Conservation (phyloP, 92 coral and sea anemone genomes). For the Phenganax stokvisi region DNA sequence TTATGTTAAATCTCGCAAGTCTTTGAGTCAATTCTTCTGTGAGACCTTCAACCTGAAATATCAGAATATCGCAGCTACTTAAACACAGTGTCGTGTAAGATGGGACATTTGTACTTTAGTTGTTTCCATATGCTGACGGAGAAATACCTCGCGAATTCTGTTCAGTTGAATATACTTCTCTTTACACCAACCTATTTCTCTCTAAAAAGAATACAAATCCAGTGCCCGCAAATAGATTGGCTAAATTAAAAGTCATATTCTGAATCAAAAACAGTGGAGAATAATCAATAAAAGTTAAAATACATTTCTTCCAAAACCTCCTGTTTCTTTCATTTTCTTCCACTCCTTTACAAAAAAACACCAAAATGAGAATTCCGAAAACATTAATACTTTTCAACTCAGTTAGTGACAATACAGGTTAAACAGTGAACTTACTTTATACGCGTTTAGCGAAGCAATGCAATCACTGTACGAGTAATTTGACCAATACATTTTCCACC, state of each 20-base stretch:
- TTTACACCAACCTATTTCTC: constrained; percentile 73
- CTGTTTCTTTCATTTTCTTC: constrained; percentile 48
- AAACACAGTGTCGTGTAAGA: not conserved
- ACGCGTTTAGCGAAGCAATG: constrained; percentile 69
- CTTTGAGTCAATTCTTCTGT: constrained; percentile 69
- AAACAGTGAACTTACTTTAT: constrained; percentile 46
- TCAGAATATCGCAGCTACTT: not conserved
- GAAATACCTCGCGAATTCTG: constrained; percentile 74
- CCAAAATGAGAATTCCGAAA: not conserved
- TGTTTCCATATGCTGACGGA: not conserved
- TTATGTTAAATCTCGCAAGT: constrained; percentile 65
- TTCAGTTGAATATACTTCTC: constrained; percentile 61
- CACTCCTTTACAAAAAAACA: constrained; percentile 47
- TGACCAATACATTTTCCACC: constrained; percentile 82
- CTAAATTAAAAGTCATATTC: not conserved
- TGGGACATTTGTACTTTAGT: not conserved
- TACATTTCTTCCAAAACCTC: constrained; percentile 51
- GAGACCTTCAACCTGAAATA: constrained; percentile 70
- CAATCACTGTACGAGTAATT: constrained; percentile 76
- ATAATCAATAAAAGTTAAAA: not conserved
- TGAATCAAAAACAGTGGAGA: constrained; percentile 11
- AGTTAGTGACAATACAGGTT: too few species aligned
- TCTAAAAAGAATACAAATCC: constrained; percentile 14
- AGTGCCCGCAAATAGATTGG: constrained; percentile 6
- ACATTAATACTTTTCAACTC: too few species aligned